Evolutionary conservation across 2,113 vertebrate species (phyloP).

Genomic region (Jaculus jaculus): DNA sequence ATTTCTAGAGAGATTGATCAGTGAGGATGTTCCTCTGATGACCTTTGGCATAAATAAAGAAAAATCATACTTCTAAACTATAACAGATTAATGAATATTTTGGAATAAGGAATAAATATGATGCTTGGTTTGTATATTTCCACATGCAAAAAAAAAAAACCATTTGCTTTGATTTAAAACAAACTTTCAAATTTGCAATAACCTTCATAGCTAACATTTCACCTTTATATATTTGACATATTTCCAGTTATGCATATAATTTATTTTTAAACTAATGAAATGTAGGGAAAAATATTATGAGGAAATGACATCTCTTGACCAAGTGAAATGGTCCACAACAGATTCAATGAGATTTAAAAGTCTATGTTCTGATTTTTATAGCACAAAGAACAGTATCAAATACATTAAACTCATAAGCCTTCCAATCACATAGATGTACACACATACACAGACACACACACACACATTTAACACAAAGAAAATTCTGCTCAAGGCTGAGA

Average conservation of each 20-base stretch:
- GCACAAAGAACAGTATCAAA: slow-evolving; percentile 25
- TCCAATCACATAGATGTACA: background rate
- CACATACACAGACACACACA: background rate
- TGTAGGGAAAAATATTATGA: background rate
- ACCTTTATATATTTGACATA: background rate
- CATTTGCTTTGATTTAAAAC: background rate
- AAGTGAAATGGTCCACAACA: background rate
- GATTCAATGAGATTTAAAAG: slow-evolving; percentile 37
- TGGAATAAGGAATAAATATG: background rate
- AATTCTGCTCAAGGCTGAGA: slow-evolving; percentile 69
- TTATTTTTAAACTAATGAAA: background rate
- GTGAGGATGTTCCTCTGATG: background rate
- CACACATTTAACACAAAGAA: slow-evolving; percentile 61
- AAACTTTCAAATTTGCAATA: background rate
- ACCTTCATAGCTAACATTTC: background rate
- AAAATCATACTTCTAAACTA: background rate
- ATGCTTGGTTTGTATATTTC: background rate
- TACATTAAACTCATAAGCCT: slow-evolving; percentile 68
- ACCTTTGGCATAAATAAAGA: background rate
- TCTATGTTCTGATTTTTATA: background rate
- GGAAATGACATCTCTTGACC: background rate
- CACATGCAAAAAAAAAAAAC: background rate
- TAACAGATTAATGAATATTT: too few species aligned
- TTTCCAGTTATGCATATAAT: background rate
- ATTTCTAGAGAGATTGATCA: background rate